A percentile compares a stretch with the other conserved stretches of the same genome.
Conservation (phyloP, 2,797 vertebrate species). For the Geotrypetes seraphini region DNA sequence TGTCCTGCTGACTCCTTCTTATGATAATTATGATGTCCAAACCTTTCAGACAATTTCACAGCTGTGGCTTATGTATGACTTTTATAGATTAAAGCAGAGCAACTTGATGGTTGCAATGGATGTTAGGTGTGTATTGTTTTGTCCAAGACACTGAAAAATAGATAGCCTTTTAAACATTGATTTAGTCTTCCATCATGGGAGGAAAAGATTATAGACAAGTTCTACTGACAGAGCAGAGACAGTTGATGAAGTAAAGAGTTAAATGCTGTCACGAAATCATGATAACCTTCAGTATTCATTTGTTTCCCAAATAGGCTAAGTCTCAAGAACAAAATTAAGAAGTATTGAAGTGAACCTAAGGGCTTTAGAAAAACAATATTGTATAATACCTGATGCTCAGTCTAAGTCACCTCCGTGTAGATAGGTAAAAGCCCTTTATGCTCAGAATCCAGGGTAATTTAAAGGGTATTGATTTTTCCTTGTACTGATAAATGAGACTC, state of each 20-base stretch:
- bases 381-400: conserved; percentile 16
- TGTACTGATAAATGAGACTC: conserved; percentile 42
- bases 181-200: conserved; percentile 2
- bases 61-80: no score
- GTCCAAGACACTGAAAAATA: no score
- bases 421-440: conserved; percentile 27
- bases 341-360: conserved; percentile 7
- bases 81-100: no score
- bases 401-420: conserved; percentile 19
- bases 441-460: conserved; percentile 35
- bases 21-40: no score
- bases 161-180: no score
- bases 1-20: no score
- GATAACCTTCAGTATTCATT: background rate
- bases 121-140: no score
- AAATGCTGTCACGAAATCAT: conserved; percentile 2
- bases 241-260: conserved; percentile 1
- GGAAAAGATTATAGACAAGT: no score
- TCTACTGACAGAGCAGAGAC: background rate
- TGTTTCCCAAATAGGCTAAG: conserved; percentile 4
- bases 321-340: conserved; percentile 9
- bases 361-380: conserved; percentile 21
- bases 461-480: conserved; percentile 49
- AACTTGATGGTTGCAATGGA: no score
- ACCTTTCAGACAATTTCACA: no score